Conservation (phyloP, 2,888 invertebrate species). For the Latrodectus elegans region DNA sequence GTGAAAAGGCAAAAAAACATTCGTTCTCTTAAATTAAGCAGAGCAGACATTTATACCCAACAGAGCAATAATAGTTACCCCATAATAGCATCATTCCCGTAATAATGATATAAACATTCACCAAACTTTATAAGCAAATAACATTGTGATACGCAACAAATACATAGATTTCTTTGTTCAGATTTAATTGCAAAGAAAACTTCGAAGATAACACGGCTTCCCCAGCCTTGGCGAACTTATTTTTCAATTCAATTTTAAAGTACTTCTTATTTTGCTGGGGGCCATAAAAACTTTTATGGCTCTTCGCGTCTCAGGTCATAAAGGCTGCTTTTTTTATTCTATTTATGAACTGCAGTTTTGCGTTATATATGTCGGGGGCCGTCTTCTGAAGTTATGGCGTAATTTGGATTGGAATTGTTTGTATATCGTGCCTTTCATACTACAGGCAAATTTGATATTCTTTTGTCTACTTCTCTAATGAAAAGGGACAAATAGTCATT, state of each 20-base stretch:
- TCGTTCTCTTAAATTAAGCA: slow-evolving; percentile 15
- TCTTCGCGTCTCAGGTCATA: slow-evolving; percentile 42
- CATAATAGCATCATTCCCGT: slow-evolving; percentile 24
- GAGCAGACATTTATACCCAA: slow-evolving; percentile 21
- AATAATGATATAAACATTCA: slow-evolving; percentile 37
- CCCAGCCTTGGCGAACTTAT: slow-evolving; percentile 14
- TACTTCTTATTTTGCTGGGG: slow-evolving; percentile 46
- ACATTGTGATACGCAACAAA: slow-evolving; percentile 8
- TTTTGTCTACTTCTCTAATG: background rate
- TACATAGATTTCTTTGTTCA: slow-evolving; percentile 30
- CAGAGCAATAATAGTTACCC: slow-evolving; percentile 7
- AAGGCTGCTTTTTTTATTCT: slow-evolving; percentile 21
- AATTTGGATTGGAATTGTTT: slow-evolving; percentile 59
- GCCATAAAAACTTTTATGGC: slow-evolving; percentile 61
- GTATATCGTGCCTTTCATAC: slow-evolving; percentile 36
- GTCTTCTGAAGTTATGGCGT: slow-evolving; percentile 48
- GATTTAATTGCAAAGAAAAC: slow-evolving; percentile 56
- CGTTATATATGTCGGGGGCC: slow-evolving; percentile 28
- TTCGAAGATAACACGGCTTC: slow-evolving; percentile 27
- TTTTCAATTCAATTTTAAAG: slow-evolving; percentile 51
- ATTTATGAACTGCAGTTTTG: slow-evolving; percentile 62
- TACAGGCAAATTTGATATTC: slow-evolving; percentile 19
- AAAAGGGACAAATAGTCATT: background rate
- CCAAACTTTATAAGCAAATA: slow-evolving; percentile 13
- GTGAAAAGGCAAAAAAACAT: background rate